phyloP scores from a whole-genome alignment of 2,888 invertebrate genomes.

The Pristionchus maxplancki region DNA sequence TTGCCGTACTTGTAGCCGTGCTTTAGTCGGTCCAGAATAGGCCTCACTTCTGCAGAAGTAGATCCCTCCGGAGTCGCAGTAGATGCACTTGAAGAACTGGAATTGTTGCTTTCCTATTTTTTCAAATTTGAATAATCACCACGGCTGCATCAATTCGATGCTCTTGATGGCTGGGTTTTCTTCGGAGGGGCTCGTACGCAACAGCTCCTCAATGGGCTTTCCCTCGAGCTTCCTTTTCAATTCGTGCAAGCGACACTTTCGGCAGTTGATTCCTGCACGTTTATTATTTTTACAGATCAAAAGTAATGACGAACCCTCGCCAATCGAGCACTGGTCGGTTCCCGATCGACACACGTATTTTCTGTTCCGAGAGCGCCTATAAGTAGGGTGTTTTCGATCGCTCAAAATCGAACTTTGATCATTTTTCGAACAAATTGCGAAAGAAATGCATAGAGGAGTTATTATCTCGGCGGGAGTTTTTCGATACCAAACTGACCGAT shows the following conservation, averaged over 20 bases:
- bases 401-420: background rate
- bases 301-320: background rate
- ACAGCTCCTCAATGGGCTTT: background rate
- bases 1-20: background rate
- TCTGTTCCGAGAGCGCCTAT: background rate
- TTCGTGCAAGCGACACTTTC: background rate
- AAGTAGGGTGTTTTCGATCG: background rate
- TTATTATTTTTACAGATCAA: background rate
- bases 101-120: background rate
- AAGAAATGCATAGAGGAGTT: background rate
- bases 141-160: too few species aligned
- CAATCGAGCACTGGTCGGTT: background rate
- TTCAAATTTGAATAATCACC: too few species aligned
- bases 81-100: background rate
- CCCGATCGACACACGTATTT: constrained; percentile 11
- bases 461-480: too few species aligned
- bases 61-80: background rate
- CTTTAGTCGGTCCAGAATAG: background rate
- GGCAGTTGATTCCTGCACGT: background rate
- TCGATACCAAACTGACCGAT: background rate
- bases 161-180: too few species aligned
- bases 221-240: background rate
- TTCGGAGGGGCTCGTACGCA: too few species aligned
- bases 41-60: background rate
- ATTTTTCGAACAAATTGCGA: background rate